Conservation (phyloP, 2,797 vertebrate genomes). For the Chaetodon trifasciatus region DNA sequence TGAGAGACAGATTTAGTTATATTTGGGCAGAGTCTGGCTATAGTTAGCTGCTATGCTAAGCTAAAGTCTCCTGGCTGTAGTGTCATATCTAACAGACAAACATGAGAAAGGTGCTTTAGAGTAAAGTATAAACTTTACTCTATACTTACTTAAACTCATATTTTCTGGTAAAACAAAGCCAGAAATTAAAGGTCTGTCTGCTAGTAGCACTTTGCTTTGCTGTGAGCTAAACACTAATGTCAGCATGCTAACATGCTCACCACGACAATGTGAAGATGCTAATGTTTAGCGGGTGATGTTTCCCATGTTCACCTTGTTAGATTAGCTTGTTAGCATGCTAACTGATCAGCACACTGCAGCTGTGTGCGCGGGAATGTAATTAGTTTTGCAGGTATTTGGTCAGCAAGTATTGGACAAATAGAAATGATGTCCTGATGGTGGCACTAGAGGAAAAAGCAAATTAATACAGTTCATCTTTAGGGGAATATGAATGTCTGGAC, state of each 20-base stretch:
- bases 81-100: too few relatives aligned
- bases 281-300: background rate
- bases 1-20: background rate
- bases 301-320: background rate
- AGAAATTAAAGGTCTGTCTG: too few relatives aligned
- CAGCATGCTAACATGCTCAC: background rate
- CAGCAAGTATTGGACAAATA: background rate
- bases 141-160: too few relatives aligned
- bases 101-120: too few relatives aligned
- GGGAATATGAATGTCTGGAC: too few relatives aligned
- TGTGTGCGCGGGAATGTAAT: background rate
- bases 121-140: too few relatives aligned
- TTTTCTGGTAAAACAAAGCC: too few relatives aligned
- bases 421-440: background rate
- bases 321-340: background rate
- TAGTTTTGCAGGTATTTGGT: background rate
- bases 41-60: background rate
- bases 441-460: background rate
- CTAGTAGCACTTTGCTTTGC: too few relatives aligned
- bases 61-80: background rate
- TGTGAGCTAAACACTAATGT: background rate
- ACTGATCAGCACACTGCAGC: background rate
- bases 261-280: background rate
- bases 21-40: background rate
- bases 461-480: background rate